These are phyloP conservation scores for Ylistrum balloti DNA, from an alignment of 1,140 invertebrate species.

Conservation along the genomic window DNA sequence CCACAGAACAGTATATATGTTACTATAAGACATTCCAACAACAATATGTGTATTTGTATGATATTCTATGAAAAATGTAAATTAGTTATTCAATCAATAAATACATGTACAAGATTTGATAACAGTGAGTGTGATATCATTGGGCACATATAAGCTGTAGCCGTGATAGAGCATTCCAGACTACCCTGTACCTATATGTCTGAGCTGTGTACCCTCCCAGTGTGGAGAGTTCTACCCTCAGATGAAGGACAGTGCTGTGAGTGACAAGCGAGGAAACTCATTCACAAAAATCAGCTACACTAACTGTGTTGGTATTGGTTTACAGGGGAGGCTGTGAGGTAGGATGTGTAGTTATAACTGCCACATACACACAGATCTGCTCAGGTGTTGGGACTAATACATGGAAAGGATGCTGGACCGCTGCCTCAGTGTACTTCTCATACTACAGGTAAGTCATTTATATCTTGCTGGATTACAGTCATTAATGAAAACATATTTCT, in stretches of 20 bases:
- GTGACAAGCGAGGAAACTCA: neutral
- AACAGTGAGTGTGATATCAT: too few species aligned
- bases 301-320: neutral
- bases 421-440: neutral
- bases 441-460: neutral
- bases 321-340: neutral
- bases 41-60: too few species aligned
- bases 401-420: neutral
- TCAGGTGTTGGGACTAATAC: constrained; percentile 6
- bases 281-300: constrained; percentile 28
- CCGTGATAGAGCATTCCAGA: neutral
- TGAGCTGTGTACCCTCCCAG: neutral
- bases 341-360: too few species aligned
- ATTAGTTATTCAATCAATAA: too few species aligned
- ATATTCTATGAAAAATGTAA: too few species aligned
- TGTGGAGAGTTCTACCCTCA: neutral
- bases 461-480: neutral
- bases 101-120: too few species aligned
- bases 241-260: constrained; percentile 17
- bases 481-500: too few species aligned
- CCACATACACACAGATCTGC: neutral
- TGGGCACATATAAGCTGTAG: too few species aligned
- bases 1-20: too few species aligned
- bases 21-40: too few species aligned
- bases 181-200: neutral